Evolutionary conservation across 2,888 invertebrate genomes (phyloP), one percentile per base, ranked within the genome.

Genomic region (Drosophila subsilvestris): DNA sequence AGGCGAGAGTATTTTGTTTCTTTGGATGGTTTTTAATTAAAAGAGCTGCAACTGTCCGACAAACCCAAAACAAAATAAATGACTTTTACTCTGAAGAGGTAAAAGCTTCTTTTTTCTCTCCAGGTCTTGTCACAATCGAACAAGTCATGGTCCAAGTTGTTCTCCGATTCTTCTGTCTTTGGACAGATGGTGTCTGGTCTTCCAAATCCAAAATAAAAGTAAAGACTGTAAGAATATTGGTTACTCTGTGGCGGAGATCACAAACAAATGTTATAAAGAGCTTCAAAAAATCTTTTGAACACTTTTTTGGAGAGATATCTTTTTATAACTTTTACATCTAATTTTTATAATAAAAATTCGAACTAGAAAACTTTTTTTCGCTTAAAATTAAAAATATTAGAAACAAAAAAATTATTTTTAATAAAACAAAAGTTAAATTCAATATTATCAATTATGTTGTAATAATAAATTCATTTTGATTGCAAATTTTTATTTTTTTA

Each of bases 1-100:
- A n/a, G 37, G 74, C 68, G 43, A 51, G 49, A 18, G 43, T 53
- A 48, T 74, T 61, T 66, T 66, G 44, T 70, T 59, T 62, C 53
- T 65, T 59, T 66, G 29, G 17, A 43, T 63, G 58, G 32, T 72
- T 78, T 85, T 86, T 86, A 85, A 85, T 85, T 85, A 85, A 86
- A 84, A 84, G 75, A 65, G 78, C 74, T 70, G 71, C 70, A 83
- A 68, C 75, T 72, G 79, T 80, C 78, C 77, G 74, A 72, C 67
- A 78, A 76, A 80, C 79, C 86, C 71, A 75, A 37, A 83, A 86
- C 79, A 83, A 83, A 74, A 83, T 86, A 83, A 83, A 83, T 86
- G 79, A 83, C 80, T 83, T 77, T 82, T 80, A 81, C 82, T 78
- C 66, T 61, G 56, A 49, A 44, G 63, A 70, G 66, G 69, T 78